Conservation (phyloP, 2,113 vertebrate species). For the Merops nubicus region DNA sequence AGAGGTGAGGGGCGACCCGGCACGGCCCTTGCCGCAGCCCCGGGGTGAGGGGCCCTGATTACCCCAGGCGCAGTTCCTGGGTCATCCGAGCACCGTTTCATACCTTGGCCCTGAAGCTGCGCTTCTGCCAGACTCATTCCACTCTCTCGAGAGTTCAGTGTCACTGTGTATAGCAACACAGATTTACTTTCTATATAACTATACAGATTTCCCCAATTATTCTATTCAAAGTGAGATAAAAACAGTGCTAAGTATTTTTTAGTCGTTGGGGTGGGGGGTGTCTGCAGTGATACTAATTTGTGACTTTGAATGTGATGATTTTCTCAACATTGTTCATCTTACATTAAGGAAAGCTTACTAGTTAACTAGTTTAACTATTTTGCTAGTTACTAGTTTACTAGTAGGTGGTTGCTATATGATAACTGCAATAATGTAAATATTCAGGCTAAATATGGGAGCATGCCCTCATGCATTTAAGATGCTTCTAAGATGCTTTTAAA, state of each 20-base stretch:
- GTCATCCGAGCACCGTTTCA: background rate
- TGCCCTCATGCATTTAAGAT: background rate
- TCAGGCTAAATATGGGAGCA: background rate
- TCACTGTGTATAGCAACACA: background rate
- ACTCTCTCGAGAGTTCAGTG: background rate
- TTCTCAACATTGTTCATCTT: background rate
- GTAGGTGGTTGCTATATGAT: background rate
- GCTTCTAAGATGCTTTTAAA: background rate
- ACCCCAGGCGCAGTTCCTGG: background rate
- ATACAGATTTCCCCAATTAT: background rate
- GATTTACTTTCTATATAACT: background rate
- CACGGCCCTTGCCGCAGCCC: too few species aligned
- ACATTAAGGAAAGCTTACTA: background rate
- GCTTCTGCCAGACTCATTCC: too few species aligned
- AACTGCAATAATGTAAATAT: background rate
- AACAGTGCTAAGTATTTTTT: background rate
- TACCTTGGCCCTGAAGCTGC: background rate
- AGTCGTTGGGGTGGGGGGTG: too few species aligned
- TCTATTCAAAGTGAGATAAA: background rate
- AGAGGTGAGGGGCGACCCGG: too few species aligned
- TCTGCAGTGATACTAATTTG: background rate
- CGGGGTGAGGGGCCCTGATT: too few species aligned
- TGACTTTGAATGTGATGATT: background rate
- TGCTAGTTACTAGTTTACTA: too few species aligned
- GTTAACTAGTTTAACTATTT: too few species aligned